Percentiles rank a stretch among this genome's conserved stretches.
Conservation (phyloP, 2,888 invertebrate species). For the Athripsodes cinereus region DNA sequence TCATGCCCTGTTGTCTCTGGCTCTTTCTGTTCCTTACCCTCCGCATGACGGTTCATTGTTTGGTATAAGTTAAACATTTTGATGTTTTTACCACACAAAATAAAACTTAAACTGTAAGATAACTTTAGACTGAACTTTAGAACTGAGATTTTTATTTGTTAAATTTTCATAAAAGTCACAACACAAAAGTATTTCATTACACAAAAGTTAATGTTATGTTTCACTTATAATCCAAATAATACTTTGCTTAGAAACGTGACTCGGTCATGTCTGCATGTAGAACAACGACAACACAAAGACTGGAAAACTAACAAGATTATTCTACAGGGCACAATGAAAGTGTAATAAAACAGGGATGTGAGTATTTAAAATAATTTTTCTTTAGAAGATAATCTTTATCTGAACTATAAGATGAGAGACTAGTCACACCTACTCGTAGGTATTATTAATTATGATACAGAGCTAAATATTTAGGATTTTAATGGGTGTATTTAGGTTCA, state of each 20-base stretch:
- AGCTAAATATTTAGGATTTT: too few species aligned
- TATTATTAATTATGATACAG: too few species aligned
- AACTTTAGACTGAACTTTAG: too few species aligned
- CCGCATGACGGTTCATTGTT: conserved; percentile 56
- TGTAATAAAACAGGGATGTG: neutral
- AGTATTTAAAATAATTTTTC: neutral
- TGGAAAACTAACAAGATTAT: neutral
- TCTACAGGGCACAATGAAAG: neutral
- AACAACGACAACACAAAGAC: neutral
- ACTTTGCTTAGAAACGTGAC: neutral
- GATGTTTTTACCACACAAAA: too few species aligned
- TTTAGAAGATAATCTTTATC: too few species aligned
- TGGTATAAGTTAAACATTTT: conserved; percentile 75
- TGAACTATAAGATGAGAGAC: too few species aligned
- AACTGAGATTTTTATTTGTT: neutral
- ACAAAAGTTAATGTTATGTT: neutral
- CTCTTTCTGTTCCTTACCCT: conserved; percentile 47
- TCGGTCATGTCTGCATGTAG: neutral
- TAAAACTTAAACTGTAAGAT: too few species aligned
- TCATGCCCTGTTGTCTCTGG: conserved; percentile 73
- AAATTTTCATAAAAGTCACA: neutral
- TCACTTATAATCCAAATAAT: neutral
- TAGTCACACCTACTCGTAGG: too few species aligned
- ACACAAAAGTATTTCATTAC: neutral
- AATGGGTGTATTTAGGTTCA: too few species aligned